phyloP scores from a whole-genome alignment of 2,113 vertebrate genomes.

The Stigmatopora nigra region DNA sequence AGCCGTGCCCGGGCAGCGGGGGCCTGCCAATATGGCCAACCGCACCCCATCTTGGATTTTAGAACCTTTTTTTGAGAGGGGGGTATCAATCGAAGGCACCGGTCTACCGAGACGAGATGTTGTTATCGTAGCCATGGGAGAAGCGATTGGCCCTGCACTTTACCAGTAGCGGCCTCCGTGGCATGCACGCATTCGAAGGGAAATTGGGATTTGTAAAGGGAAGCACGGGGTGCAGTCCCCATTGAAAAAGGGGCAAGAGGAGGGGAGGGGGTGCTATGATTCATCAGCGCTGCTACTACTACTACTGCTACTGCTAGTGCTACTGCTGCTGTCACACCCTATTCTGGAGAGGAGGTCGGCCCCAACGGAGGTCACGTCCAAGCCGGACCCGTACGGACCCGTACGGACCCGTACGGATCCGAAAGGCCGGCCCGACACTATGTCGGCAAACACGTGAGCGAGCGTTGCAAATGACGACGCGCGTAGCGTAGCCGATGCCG shows the following conservation, averaged over 20 bases:
- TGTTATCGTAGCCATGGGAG: constrained; percentile 22
- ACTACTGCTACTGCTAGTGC: constrained; percentile 13
- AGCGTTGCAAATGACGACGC: neutral
- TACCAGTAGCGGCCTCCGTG: neutral
- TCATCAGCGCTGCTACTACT: constrained; percentile 34
- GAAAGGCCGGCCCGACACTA: neutral
- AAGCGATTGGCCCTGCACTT: neutral
- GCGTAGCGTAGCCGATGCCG: neutral
- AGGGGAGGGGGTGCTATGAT: constrained; percentile 49
- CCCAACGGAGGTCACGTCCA: constrained; percentile 45
- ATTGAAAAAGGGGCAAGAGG: constrained; percentile 17
- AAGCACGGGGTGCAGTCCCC: neutral
- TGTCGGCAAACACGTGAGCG: neutral
- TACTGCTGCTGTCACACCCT: constrained; percentile 52
- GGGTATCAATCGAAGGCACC: constrained; percentile 9
- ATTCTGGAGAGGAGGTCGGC: constrained; percentile 55
- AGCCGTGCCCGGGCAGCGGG: constrained; percentile 9
- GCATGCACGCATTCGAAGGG: neutral
- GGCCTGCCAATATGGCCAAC: constrained; percentile 55
- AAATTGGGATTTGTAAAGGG: neutral
- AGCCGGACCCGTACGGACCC: constrained; percentile 7
- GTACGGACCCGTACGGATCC: constrained; percentile 8
- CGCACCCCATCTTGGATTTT: constrained; percentile 57
- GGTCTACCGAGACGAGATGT: constrained; percentile 26
- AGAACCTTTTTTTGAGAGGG: constrained; percentile 6